Evolutionary conservation across 92 coral and sea anemone species (phyloP), one percentile per base, ranked within the genome.

Genomic region (Montipora capitata): DNA sequence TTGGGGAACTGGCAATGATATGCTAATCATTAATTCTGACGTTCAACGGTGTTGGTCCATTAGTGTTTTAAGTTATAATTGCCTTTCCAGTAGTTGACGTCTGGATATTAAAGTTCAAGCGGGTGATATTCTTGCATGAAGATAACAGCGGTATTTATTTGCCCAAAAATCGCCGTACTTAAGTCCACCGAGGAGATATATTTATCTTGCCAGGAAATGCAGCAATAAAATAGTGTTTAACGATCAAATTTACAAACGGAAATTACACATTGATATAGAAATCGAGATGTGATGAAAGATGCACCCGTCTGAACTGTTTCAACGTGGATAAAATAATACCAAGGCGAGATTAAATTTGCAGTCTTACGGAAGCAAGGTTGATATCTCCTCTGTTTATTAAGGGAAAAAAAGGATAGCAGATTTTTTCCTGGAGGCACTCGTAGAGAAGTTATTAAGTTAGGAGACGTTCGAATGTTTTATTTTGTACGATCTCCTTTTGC

Each of bases 211-310:
- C 35, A 9, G 52, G 27, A 68, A 41, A 35, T 27, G 85, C 57
- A 17, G 54, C 52, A 68, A 81, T 69, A 68, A 45, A 39, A 40
- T 12, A 5, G 51, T 38, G 85, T 67, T 68, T 79, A 9, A 3
- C 49, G 48, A 71, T 14, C 2, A 65, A 39, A 35, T 42, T 45
- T 71, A 44, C 39, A 16, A 45, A 27, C 52, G 75, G 85, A 81
- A 81, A 81, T 81, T 35, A 68, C 38, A 13, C 76, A 69, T 14
- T 7, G 40, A 80, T 54, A n/a, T 4, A 48, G 18, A 11, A 41
- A 78, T 41, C 61, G 4, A 76, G 57, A 57, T 15, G 57, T 58
- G 57, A 35, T 71, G 76, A 7, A 71, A 71, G 1, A 41, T 71
- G 38, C 15, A 71, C 56, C 76, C 43, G 39, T 4, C 56, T 71